Conservation (phyloP, 2,888 invertebrate genomes). For the Yponomeuta cagnagella region DNA sequence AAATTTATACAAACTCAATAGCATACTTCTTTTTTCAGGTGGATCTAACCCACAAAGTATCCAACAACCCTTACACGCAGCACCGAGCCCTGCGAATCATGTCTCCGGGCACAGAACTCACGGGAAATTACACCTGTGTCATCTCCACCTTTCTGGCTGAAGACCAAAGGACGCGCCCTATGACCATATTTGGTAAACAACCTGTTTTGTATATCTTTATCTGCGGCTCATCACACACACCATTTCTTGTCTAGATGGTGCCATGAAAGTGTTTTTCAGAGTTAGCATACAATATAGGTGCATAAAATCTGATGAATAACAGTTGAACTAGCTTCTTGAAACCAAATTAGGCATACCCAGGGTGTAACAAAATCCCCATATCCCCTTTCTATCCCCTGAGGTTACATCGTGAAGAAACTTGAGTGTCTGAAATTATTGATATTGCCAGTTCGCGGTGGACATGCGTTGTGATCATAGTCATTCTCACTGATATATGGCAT, state of each 20-base stretch:
- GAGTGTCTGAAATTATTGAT: too few species aligned
- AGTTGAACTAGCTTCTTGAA: too few species aligned
- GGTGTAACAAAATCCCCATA: too few species aligned
- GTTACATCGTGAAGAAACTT: too few species aligned
- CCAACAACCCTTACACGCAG: conserved; percentile 80
- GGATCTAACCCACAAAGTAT: conserved; percentile 79
- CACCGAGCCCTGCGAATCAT: conserved; percentile 82
- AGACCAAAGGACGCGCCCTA: conserved; percentile 77
- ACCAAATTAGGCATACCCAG: too few species aligned
- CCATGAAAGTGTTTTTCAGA: neutral
- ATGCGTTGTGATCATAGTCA: too few species aligned
- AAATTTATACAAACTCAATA: neutral
- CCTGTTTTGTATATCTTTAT: neutral
- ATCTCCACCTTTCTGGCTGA: conserved; percentile 82
- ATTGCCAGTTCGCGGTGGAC: too few species aligned
- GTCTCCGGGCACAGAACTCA: conserved; percentile 80
- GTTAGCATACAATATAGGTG: neutral
- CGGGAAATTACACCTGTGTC: conserved; percentile 83
- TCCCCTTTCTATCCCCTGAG: too few species aligned
- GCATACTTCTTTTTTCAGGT: conserved; percentile 42
- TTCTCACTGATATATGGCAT: too few species aligned
- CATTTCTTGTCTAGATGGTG: neutral
- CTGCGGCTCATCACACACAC: neutral
- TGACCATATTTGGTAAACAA: conserved; percentile 80
- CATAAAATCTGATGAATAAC: too few species aligned